Conservation (phyloP, 1,140 invertebrate genomes). For the Venturia canescens region DNA sequence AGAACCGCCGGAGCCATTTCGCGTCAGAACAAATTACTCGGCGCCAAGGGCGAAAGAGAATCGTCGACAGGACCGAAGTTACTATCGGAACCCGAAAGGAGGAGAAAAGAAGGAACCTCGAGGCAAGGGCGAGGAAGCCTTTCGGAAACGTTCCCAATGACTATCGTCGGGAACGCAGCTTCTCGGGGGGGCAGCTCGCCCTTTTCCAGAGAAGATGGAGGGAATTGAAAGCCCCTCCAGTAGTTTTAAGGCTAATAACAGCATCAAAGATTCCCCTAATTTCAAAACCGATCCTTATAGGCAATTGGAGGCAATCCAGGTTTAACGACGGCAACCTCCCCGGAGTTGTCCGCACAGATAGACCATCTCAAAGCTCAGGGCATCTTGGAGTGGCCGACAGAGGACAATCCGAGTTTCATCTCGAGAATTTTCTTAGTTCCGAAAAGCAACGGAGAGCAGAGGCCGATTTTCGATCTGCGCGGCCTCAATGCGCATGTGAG, state of each 20-base stretch:
- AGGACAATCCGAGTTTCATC: conserved; percentile 57
- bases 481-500: conserved; percentile 58
- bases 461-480: conserved; percentile 63
- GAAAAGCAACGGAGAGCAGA: conserved; percentile 48
- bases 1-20: not conserved
- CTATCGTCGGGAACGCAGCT: conserved; percentile 43
- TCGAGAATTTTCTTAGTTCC: conserved; percentile 64
- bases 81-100: not conserved
- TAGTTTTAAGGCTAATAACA: conserved; percentile 57
- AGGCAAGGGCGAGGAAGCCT: conserved; percentile 36
- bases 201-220: conserved; percentile 53
- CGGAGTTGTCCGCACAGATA: conserved; percentile 56
- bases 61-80: not conserved
- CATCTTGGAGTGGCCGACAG: conserved; percentile 50
- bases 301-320: conserved; percentile 44
- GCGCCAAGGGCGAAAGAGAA: not conserved
- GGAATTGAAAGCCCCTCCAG: conserved; percentile 48
- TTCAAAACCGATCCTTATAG: conserved; percentile 54
- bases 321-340: conserved; percentile 54
- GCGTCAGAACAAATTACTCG: not conserved
- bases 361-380: conserved; percentile 41
- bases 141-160: conserved; percentile 37
- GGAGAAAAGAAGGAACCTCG: conserved; percentile 11
- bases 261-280: conserved; percentile 59
- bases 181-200: conserved; percentile 55